Percentiles rank a stretch among this genome's conserved stretches.
These are phyloP conservation scores for Crotalus helleri DNA, from an alignment of 2,113 vertebrate genomes.

Conservation along the genomic window DNA sequence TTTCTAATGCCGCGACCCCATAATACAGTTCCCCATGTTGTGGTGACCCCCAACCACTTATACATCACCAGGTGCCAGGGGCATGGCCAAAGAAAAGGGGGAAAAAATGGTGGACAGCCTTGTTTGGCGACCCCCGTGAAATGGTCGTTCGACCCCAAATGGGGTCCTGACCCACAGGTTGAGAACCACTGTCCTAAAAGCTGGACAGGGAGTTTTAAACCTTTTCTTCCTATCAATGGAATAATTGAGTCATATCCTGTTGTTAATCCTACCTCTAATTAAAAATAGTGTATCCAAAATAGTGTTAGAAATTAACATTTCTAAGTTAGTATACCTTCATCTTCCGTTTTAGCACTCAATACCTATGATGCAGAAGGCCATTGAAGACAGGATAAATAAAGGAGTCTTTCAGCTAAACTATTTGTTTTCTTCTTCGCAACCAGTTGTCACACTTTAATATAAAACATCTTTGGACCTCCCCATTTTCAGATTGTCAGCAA, in stretches of 20 bases:
- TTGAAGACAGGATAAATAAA: no score
- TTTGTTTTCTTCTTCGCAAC: not conserved
- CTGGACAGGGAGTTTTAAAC: not conserved
- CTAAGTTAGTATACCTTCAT: not conserved
- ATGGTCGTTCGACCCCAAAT: no score
- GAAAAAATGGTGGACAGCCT: no score
- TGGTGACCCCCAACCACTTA: no score
- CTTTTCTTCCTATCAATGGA: not conserved
- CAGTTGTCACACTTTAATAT: not conserved
- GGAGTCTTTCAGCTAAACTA: not conserved
- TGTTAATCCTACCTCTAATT: not conserved
- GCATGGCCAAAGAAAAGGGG: no score
- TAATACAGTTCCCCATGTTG: no score
- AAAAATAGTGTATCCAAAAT: not conserved
- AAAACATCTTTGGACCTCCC: not conserved
- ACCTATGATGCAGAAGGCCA: not conserved
- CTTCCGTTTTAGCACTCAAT: not conserved
- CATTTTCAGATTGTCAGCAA: not conserved
- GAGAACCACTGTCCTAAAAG: not conserved
- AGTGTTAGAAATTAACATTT: not conserved
- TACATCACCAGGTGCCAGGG: no score
- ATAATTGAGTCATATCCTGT: not conserved
- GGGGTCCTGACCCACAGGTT: no score
- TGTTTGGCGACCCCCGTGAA: no score
- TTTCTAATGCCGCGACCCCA: no score